Evolutionary conservation across 2,797 vertebrate species (phyloP).

Genomic region (Otus scops): DNA sequence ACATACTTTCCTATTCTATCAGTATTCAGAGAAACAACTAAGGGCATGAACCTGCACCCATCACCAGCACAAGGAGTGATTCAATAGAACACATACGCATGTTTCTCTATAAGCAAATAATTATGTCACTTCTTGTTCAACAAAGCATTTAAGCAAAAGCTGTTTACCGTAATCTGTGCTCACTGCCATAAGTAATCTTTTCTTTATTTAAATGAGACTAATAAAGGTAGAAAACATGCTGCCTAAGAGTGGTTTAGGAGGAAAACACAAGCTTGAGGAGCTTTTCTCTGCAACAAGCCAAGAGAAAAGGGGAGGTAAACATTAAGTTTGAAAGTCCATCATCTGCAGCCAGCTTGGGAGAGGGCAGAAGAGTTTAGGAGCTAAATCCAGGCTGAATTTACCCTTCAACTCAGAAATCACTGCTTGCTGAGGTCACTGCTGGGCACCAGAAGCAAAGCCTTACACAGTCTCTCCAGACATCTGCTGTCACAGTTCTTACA

Average conservation of each 20-base stretch:
- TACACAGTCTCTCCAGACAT: background rate
- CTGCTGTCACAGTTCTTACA: background rate
- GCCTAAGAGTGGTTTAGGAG: background rate
- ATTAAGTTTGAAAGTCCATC: background rate
- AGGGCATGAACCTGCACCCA: background rate
- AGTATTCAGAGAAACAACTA: background rate
- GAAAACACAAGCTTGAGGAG: background rate
- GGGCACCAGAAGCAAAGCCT: background rate
- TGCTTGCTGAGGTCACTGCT: background rate
- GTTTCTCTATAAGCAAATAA: background rate
- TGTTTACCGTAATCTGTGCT: background rate
- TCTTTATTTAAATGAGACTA: background rate
- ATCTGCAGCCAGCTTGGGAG: background rate
- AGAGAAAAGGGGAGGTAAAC: background rate
- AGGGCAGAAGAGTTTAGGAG: background rate
- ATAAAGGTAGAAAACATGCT: background rate
- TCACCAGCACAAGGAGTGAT: background rate
- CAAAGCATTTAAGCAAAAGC: constrained; percentile 29
- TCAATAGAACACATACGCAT: background rate
- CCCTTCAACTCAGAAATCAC: background rate
- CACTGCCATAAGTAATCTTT: background rate
- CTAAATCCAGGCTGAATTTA: background rate
- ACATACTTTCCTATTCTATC: background rate
- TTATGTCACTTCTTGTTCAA: background rate
- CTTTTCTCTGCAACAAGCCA: background rate